Percentiles rank a stretch among this genome's conserved stretches.
Conservation (phyloP, 1,140 invertebrate genomes). For the Megathymus violae region DNA sequence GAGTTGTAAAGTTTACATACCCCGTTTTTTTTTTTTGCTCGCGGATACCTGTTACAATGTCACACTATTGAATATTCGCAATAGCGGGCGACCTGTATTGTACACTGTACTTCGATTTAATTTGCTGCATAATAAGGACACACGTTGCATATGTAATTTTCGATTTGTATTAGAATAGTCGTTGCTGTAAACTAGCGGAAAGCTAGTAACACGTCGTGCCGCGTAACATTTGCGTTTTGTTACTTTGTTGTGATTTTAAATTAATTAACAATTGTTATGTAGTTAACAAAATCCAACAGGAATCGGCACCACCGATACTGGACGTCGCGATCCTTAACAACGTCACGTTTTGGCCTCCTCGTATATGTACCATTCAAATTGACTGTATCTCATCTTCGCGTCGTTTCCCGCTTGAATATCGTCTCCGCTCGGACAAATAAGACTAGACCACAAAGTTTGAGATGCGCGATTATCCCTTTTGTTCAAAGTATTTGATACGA, state of each 20-base stretch:
- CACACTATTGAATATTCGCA: not conserved
- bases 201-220: not conserved
- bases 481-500: constrained; percentile 11
- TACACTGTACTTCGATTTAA: constrained; percentile 2
- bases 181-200: not conserved
- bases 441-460: constrained; percentile 19
- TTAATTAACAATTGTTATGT: no score
- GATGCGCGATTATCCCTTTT: not conserved
- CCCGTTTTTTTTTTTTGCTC: not conserved
- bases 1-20: not conserved
- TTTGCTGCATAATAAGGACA: constrained; percentile 4
- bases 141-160: constrained; percentile 6
- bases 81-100: not conserved
- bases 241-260: constrained; percentile 39
- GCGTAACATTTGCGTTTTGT: constrained; percentile 2
- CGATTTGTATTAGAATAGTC: not conserved
- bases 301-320: constrained; percentile 54
- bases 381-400: constrained; percentile 49
- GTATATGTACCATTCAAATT: constrained; percentile 54
- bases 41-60: no score
- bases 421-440: constrained; percentile 12
- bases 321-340: constrained; percentile 48
- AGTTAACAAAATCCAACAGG: constrained; percentile 36
- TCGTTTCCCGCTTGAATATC: constrained; percentile 22
- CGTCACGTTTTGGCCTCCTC: constrained; percentile 53